Percentiles rank a stretch among this genome's conserved stretches.
Conservation (phyloP, 2,888 invertebrate species). For the Drosophila ezoana region DNA sequence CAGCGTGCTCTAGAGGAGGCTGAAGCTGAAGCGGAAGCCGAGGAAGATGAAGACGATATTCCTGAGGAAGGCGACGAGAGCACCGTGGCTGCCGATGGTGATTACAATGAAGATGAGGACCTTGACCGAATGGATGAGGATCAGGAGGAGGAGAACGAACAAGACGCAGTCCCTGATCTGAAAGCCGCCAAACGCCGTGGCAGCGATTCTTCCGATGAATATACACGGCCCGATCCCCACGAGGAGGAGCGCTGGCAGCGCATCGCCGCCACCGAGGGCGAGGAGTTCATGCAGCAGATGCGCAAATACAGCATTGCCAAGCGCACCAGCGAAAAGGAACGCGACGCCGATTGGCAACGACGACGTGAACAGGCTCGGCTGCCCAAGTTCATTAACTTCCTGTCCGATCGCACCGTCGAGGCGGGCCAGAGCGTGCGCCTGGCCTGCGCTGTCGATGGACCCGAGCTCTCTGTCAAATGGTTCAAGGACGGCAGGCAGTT, state of each 20-base stretch:
- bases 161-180: conserved; percentile 69
- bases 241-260: conserved; percentile 83
- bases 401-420: conserved; percentile 91
- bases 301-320: conserved; percentile 83
- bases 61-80: conserved; percentile 67
- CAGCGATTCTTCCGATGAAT: conserved; percentile 83
- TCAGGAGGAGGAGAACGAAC: conserved; percentile 60
- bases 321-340: conserved; percentile 82
- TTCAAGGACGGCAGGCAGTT: conserved; percentile 88
- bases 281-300: conserved; percentile 83
- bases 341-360: conserved; percentile 84
- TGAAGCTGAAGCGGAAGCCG: conserved; percentile 75
- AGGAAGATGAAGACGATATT: conserved; percentile 68
- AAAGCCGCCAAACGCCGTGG: conserved; percentile 78
- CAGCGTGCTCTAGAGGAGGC: conserved; percentile 79
- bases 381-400: conserved; percentile 85
- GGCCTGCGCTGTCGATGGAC: conserved; percentile 91
- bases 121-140: conserved; percentile 53
- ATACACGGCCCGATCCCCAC: conserved; percentile 81
- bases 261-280: conserved; percentile 83
- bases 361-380: conserved; percentile 83
- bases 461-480: conserved; percentile 91
- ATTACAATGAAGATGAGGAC: conserved; percentile 62
- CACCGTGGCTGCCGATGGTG: conserved; percentile 71
- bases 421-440: conserved; percentile 91